Base-by-base conservation (phyloP, 2,113 vertebrate genomes). In the Gnathonemus echidnorhynchus region DNA sequence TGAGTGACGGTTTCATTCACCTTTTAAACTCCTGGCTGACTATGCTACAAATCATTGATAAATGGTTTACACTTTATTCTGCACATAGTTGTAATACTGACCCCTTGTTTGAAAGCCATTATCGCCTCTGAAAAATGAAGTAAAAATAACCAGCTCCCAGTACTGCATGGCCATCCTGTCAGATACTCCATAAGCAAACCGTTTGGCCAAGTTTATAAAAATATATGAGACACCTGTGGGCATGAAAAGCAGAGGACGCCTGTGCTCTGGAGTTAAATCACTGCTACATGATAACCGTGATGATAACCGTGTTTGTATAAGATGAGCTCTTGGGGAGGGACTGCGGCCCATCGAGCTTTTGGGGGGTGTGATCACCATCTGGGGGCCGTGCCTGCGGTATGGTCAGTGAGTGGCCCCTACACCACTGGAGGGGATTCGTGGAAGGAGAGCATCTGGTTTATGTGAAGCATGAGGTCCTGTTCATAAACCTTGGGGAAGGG, bases 391-490 rank as follows among this genome's bases (percentile, higher is more conserved):
- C 21, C 52, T 45, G 31, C 11, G 13, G 45, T 70, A 70, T n/a
- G 88, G n/a, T 77, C 35, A 90, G 3, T 39, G 19, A 87, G 62
- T 27, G 50, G 56, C 15, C 42, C 39, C 7, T 21, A 31, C 50
- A 31, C n/a, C 24, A 39, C 46, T 80, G 48, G 50, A 88, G 13
- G 24, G n/a, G 39, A 70, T 31, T 62, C n/a, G 66, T 92, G 91
- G 90, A 90, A 92, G 49, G 39, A 89, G 91, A 92, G 90, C 89
- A 91, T 91, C 89, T 92, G 45, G 90, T 91, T 92, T 58, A 86
- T 91, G 42, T 88, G 92, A 91, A 88, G 91, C 87, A 83, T 86
- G 89, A 88, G 15, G 21, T 88, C 92, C 89, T 80, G 89, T 89
- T 3, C 49, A 88, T 90, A 90, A 92, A 90, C 77, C 70, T 74